These are phyloP conservation scores for Spongilla lacustris DNA, from an alignment of 37 sponge, comb jelly and placozoan genomes.

Conservation along the genomic window DNA sequence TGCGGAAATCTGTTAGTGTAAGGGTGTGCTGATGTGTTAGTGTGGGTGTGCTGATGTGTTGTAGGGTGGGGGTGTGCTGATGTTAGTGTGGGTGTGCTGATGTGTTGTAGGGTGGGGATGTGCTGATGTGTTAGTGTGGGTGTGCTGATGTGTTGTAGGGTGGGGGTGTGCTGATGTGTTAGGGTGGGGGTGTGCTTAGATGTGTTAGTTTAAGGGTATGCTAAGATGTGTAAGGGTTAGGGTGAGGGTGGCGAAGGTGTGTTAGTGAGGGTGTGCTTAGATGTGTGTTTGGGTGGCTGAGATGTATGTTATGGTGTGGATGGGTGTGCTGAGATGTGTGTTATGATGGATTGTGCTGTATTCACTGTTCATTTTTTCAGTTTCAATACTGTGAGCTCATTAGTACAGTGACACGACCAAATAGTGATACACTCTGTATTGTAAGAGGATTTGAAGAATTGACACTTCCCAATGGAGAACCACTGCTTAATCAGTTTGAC, in stretches of 20 bases:
- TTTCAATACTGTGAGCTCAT: background rate
- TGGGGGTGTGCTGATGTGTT: background rate
- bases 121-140: background rate
- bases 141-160: background rate
- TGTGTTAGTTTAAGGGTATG: background rate
- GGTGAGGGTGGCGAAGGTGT: background rate
- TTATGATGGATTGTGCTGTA: background rate
- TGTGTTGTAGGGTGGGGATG: background rate
- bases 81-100: constrained; percentile 1
- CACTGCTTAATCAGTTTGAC: background rate
- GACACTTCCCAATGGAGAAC: background rate
- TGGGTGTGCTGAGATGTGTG: constrained; percentile 1
- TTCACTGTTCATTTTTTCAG: background rate
- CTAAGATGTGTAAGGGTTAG: background rate
- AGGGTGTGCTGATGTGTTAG: constrained; percentile 1
- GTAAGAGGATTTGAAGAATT: background rate
- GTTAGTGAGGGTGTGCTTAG: background rate
- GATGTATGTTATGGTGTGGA: background rate
- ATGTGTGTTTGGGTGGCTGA: background rate
- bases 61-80: background rate
- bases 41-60: background rate
- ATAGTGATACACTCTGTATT: background rate
- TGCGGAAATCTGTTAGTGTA: background rate
- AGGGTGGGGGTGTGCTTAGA: background rate
- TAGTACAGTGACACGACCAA: background rate